A percentile compares a stretch with the other conserved stretches of the same genome.
These are phyloP conservation scores for Sinhomidia bicolor DNA, from an alignment of 2,888 invertebrate species.

Conservation along the genomic window DNA sequence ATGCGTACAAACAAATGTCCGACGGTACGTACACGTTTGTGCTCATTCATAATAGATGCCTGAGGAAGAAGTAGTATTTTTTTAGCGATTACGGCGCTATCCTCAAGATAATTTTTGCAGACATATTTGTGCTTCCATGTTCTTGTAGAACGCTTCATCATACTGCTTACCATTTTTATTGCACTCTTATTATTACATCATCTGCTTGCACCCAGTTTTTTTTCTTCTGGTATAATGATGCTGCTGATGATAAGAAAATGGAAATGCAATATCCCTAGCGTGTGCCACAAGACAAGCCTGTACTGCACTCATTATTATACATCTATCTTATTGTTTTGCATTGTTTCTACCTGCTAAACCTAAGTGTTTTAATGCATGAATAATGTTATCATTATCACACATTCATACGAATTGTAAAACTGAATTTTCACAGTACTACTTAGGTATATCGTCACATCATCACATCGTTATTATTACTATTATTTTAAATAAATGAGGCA, in stretches of 20 bases:
- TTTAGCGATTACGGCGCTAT: slow-evolving; percentile 54
- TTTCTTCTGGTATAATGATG: neutral
- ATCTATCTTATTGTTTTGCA: neutral
- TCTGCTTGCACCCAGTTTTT: slow-evolving; percentile 29
- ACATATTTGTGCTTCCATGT: slow-evolving; percentile 56
- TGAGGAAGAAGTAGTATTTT: slow-evolving; percentile 65
- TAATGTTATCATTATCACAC: slow-evolving; percentile 46
- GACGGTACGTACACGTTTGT: neutral
- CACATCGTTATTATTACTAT: neutral
- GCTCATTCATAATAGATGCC: slow-evolving; percentile 46
- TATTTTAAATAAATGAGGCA: slow-evolving; percentile 43
- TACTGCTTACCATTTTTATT: neutral
- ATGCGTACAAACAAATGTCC: neutral
- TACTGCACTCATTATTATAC: neutral
- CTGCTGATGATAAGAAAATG: too few relatives aligned
- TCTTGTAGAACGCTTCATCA: neutral
- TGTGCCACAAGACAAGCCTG: neutral
- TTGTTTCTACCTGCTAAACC: slow-evolving; percentile 12
- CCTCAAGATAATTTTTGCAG: slow-evolving; percentile 45
- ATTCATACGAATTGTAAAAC: neutral
- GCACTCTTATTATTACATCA: slow-evolving; percentile 12
- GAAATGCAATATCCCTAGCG: neutral
- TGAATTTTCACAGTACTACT: neutral
- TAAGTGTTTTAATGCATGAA: slow-evolving; percentile 45
- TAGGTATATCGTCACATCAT: slow-evolving; percentile 63